phyloP scores from a whole-genome alignment of 1,140 invertebrate species.

The Drosophila equinoxialis region DNA sequence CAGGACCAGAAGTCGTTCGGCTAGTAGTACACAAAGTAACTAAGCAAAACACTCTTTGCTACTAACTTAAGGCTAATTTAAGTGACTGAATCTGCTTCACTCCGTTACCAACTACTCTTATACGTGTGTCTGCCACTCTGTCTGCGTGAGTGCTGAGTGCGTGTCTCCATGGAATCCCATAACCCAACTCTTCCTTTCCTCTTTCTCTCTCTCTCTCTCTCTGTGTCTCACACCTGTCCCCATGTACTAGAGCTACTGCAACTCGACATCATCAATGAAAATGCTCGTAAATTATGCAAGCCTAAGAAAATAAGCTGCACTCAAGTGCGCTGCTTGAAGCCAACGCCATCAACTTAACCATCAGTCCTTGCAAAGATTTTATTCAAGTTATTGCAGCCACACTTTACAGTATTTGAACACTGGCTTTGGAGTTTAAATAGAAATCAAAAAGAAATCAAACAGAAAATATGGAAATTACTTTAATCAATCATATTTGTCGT shows the following conservation, averaged over 20 bases:
- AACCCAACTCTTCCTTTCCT: conserved; percentile 28
- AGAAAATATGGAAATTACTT: background rate
- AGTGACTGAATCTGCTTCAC: conserved; percentile 51
- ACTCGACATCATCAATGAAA: conserved; percentile 73
- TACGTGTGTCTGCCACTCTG: conserved; percentile 20
- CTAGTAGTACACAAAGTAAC: conserved; percentile 65
- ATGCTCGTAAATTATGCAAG: conserved; percentile 77
- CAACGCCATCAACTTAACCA: background rate
- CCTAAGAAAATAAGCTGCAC: conserved; percentile 79
- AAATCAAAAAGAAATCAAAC: background rate
- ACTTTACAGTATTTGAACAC: background rate
- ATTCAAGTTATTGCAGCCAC: background rate
- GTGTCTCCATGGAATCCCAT: conserved; percentile 39
- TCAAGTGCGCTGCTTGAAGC: conserved; percentile 56
- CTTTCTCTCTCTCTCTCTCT: conserved; percentile 33
- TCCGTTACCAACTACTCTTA: no score
- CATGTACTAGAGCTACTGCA: conserved; percentile 22
- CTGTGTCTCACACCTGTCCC: conserved; percentile 17
- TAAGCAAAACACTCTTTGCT: conserved; percentile 76
- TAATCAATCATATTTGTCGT: background rate
- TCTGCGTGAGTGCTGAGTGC: conserved; percentile 36
- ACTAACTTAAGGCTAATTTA: conserved; percentile 75
- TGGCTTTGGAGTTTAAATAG: background rate
- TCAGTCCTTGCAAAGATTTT: conserved; percentile 16
- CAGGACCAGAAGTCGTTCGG: conserved; percentile 29